Conservation (phyloP, 1,140 invertebrate species). For the Phocides pigmalion region DNA sequence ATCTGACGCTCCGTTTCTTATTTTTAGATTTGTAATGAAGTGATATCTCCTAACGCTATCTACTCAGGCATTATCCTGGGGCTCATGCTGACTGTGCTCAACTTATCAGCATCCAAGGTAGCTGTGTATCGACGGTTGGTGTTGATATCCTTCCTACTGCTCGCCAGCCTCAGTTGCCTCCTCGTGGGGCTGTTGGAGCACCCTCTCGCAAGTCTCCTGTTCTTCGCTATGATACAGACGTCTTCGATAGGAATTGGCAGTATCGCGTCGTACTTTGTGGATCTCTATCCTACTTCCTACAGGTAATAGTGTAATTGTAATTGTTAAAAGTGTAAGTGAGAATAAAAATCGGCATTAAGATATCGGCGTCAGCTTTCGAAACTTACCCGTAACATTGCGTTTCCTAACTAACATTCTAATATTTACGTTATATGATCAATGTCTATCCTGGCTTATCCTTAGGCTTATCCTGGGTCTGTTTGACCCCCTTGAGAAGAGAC, state of each 20-base stretch:
- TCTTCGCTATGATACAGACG: constrained; percentile 47
- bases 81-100: constrained; percentile 41
- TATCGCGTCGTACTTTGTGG: constrained; percentile 51
- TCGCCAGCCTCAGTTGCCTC: constrained; percentile 41
- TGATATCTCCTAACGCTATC: constrained; percentile 43
- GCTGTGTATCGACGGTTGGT: constrained; percentile 41
- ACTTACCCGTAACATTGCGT: no score
- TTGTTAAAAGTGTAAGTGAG: no score
- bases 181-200: constrained; percentile 43
- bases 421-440: no score
- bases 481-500: no score
- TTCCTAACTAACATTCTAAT: no score
- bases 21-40: constrained; percentile 50
- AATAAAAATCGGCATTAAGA: no score
- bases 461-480: no score
- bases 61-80: constrained; percentile 47
- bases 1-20: no score
- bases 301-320: constrained; percentile 45
- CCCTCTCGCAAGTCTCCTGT: constrained; percentile 47
- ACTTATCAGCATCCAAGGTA: constrained; percentile 30
- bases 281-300: constrained; percentile 54
- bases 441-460: no score
- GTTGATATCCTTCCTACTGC: constrained; percentile 35
- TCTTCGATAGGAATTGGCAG: constrained; percentile 48
- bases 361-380: no score